Evolutionary conservation across 1,140 invertebrate species (phyloP).

Genomic region (Camponotus pennsylvanicus): DNA sequence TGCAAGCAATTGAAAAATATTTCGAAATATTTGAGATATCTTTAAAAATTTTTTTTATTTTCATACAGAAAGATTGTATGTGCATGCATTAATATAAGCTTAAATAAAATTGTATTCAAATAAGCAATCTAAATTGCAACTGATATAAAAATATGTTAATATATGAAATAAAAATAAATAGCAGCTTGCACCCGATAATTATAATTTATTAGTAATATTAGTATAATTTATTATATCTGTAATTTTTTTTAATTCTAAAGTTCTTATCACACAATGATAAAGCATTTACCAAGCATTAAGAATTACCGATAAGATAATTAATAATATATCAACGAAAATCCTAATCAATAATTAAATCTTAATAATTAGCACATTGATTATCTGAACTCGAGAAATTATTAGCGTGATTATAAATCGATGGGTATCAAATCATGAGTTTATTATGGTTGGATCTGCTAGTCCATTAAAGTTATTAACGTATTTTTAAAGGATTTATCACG

Average conservation of each 20-base stretch:
- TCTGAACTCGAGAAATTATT: neutral
- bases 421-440: slow-evolving; percentile 8
- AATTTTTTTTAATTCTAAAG: neutral
- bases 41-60: neutral
- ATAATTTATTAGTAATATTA: too few relatives aligned
- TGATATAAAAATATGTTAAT: neutral
- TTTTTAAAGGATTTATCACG: neutral
- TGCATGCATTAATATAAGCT: neutral
- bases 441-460: neutral
- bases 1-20: neutral
- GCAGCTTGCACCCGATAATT: neutral
- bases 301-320: neutral
- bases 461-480: slow-evolving; percentile 38
- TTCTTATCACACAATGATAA: neutral
- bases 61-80: neutral
- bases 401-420: slow-evolving; percentile 19
- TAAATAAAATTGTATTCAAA: neutral
- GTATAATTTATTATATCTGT: too few relatives aligned
- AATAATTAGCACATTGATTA: neutral
- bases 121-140: neutral
- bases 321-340: neutral
- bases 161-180: neutral
- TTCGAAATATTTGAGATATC: neutral
- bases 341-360: too few relatives aligned
- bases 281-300: neutral